A percentile compares a stretch with the other conserved stretches of the same genome.
Conservation (phyloP, 2,888 invertebrate species). For the Lepetodrilus schrolli region DNA sequence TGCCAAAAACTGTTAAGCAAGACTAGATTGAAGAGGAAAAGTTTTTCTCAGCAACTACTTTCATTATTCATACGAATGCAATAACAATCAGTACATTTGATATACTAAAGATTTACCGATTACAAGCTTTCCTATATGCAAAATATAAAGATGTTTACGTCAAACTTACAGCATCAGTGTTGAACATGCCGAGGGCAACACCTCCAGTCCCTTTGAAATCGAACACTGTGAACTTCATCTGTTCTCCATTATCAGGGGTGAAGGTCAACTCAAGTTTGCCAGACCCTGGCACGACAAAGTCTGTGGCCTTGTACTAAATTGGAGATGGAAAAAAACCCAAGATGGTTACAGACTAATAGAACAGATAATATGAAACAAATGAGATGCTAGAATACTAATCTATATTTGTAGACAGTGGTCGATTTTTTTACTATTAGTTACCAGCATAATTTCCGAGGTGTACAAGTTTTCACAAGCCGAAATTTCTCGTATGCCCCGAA, state of each 20-base stretch:
- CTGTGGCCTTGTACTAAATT: slow-evolving; percentile 83
- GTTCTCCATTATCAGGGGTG: slow-evolving; percentile 80
- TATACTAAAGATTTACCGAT: background rate
- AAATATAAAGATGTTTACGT: background rate
- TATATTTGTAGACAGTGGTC: no score
- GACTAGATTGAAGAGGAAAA: no score
- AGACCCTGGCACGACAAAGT: slow-evolving; percentile 93
- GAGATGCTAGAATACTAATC: no score
- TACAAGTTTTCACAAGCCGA: no score
- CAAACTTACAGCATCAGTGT: slow-evolving; percentile 87
- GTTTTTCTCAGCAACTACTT: no score
- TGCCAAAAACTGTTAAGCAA: no score
- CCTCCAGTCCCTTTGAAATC: slow-evolving; percentile 86
- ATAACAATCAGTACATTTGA: background rate
- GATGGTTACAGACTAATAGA: no score
- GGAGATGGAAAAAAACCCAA: no score
- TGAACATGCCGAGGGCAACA: slow-evolving; percentile 94
- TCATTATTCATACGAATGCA: background rate
- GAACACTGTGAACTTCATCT: slow-evolving; percentile 85
- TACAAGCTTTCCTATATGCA: background rate
- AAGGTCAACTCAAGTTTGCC: slow-evolving; percentile 91
- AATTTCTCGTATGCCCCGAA: no score
- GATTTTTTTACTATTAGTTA: no score
- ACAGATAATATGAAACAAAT: no score
- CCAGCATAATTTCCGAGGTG: no score